phyloP scores from a whole-genome alignment of 2,113 vertebrate genomes.

The Syngnathus scovelli region DNA sequence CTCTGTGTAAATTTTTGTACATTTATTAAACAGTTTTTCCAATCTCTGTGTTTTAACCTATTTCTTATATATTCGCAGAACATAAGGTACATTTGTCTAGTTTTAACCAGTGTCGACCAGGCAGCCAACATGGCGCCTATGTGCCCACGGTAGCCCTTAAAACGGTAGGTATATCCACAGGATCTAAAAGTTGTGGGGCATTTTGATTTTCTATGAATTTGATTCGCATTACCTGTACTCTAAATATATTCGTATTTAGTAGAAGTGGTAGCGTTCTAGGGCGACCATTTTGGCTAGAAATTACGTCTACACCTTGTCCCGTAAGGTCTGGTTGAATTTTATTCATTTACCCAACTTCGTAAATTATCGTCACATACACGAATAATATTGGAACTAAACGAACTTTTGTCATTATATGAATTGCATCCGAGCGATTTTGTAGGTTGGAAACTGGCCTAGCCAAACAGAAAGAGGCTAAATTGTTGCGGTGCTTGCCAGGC shows the following conservation, averaged over 20 bases:
- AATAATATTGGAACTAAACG: not conserved
- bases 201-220: no score
- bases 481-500: slow-evolving; percentile 17
- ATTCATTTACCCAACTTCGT: not conserved
- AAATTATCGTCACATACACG: not conserved
- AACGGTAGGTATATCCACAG: no score
- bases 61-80: not conserved
- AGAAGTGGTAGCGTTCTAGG: no score
- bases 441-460: not conserved
- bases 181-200: no score
- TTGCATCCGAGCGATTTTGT: not conserved
- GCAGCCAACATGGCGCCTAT: no score
- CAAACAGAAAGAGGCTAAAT: slow-evolving; percentile 4
- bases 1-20: slow-evolving; percentile 68
- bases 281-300: not conserved
- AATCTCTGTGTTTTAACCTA: not conserved
- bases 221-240: no score
- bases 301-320: no score
- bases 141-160: no score
- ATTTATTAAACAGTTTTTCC: slow-evolving; percentile 63
- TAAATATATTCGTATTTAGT: no score
- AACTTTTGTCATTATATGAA: not conserved
- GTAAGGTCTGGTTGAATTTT: not conserved
- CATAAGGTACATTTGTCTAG: not conserved
- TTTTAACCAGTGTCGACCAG: no score